A percentile compares a stretch with the other conserved stretches of the same genome.
Evolutionary conservation across 2,888 invertebrate species (phyloP).

Genomic region (Heliconius ismenius): DNA sequence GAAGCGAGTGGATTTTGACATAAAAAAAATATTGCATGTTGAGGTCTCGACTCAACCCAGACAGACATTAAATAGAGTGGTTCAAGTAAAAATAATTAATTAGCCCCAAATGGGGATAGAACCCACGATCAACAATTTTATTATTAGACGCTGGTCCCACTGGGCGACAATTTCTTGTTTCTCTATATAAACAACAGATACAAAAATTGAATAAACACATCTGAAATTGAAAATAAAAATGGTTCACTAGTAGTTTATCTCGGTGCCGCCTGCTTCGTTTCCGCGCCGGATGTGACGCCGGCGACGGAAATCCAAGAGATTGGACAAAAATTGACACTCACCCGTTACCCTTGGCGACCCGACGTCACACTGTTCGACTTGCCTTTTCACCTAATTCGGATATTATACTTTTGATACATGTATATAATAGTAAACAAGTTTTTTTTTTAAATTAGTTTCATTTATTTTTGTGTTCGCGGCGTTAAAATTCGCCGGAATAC

Average conservation of each 20-base stretch:
- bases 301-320: conserved; percentile 75
- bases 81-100: background rate
- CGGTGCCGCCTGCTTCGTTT: conserved; percentile 54
- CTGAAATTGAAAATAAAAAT: conserved; percentile 15
- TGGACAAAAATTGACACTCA: conserved; percentile 72
- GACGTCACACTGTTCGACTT: conserved; percentile 19
- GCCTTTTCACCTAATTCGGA: conserved; percentile 18
- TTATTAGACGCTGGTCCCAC: too few relatives aligned
- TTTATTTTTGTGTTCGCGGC: too few relatives aligned
- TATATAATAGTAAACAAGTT: background rate
- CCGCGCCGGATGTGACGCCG: conserved; percentile 63
- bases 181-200: background rate
- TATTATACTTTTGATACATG: background rate
- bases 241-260: conserved; percentile 29
- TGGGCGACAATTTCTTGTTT: background rate
- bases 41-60: background rate
- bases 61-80: background rate
- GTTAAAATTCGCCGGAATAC: background rate
- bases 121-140: too few relatives aligned
- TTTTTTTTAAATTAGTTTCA: too few relatives aligned
- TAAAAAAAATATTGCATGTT: background rate
- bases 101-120: background rate
- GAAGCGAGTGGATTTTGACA: background rate
- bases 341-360: conserved; percentile 24
- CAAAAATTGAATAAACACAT: background rate